These are phyloP conservation scores for Thereva nobilitata DNA, from an alignment of 2,888 invertebrate species.

Conservation along the genomic window DNA sequence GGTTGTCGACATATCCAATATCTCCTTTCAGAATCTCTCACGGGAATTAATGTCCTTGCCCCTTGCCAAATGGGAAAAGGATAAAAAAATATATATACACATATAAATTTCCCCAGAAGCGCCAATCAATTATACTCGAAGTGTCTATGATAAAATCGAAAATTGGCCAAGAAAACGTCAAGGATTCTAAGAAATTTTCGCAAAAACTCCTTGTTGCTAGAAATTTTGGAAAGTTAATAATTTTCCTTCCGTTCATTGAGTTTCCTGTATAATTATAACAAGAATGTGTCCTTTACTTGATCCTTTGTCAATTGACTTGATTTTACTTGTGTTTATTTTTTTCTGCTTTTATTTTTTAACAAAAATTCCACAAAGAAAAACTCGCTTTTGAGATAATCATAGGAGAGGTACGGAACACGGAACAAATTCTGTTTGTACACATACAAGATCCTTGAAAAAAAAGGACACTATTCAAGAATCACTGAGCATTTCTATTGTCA, in stretches of 20 bases:
- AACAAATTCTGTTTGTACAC: too few relatives aligned
- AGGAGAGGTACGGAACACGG: not conserved
- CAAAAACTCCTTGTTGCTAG: not conserved
- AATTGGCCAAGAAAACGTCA: too few relatives aligned
- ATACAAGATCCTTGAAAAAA: too few relatives aligned
- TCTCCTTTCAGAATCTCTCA: conserved; percentile 16
- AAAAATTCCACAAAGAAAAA: not conserved
- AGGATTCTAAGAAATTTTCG: not conserved
- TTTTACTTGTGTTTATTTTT: conserved; percentile 1
- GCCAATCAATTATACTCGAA: conserved; percentile 16
- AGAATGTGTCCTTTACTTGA: not conserved
- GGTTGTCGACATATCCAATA: conserved; percentile 29
- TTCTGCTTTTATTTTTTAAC: too few relatives aligned
- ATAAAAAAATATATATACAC: not conserved
- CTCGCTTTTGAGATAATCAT: not conserved
- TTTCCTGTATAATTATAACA: conserved; percentile 15
- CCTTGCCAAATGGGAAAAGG: conserved; percentile 1
- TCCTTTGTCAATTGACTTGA: not conserved
- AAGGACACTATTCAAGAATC: not conserved
- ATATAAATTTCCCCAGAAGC: conserved; percentile 14
- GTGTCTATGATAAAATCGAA: too few relatives aligned
- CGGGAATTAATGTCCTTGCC: not conserved
- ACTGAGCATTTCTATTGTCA: conserved; percentile 35
- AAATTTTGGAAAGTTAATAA: conserved; percentile 8
- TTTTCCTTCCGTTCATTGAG: conserved; percentile 23